Conservation (phyloP, 2,113 vertebrate genomes). For the Cyanoliseus patagonus region DNA sequence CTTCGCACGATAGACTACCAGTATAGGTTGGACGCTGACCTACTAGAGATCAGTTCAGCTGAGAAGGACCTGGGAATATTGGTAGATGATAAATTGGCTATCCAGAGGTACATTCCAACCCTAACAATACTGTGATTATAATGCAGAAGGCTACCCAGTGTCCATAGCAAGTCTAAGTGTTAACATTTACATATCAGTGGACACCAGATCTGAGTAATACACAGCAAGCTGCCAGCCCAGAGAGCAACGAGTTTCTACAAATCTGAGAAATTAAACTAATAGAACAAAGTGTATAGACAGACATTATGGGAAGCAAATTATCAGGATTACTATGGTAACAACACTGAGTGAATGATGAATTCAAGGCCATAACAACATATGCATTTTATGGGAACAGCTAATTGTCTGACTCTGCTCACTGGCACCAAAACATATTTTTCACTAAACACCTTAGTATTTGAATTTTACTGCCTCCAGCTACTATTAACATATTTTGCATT, state of each 20-base stretch:
- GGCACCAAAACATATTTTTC: conserved; percentile 24
- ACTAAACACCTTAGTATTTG: conserved; percentile 35
- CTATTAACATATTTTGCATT: conserved; percentile 54
- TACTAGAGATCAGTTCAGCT: neutral
- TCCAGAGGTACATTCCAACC: neutral
- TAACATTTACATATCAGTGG: neutral
- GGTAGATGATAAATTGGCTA: neutral
- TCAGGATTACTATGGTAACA: conserved; percentile 58
- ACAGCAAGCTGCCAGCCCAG: neutral
- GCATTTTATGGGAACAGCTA: conserved; percentile 50
- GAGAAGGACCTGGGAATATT: neutral
- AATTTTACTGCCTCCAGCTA: conserved; percentile 36
- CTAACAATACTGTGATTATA: neutral
- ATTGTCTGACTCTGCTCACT: conserved; percentile 42
- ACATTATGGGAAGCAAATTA: conserved; percentile 20
- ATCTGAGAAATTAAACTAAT: conserved; percentile 6
- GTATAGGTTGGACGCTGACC: neutral
- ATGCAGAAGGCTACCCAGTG: neutral
- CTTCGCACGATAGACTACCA: neutral
- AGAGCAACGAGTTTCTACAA: neutral
- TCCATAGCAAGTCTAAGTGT: neutral
- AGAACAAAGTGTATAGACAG: conserved; percentile 13
- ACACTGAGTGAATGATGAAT: neutral
- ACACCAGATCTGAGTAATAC: neutral
- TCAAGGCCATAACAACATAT: conserved; percentile 27